Evolutionary conservation across 2,113 vertebrate genomes (phyloP).

Genomic region (Heliornis fulica): DNA sequence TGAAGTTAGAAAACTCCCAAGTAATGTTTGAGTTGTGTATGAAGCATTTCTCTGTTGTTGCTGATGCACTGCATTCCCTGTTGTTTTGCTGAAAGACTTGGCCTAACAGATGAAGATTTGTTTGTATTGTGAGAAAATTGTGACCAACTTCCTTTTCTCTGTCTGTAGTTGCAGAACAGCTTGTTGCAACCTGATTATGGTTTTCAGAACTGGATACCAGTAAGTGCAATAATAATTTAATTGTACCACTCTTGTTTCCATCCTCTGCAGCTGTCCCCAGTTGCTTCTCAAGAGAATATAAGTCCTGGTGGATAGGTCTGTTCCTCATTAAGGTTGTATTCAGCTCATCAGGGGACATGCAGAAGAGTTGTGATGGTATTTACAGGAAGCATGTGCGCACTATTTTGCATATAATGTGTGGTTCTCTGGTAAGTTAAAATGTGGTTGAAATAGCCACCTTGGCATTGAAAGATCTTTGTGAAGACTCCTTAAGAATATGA

Average conservation of each 20-base stretch:
- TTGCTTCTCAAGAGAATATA: background rate
- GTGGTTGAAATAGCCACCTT: background rate
- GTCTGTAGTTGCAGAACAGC: background rate
- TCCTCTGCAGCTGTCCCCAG: conserved; percentile 16
- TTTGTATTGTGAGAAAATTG: background rate
- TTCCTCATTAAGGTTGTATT: conserved; percentile 31
- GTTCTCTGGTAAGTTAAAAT: background rate
- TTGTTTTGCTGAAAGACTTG: background rate
- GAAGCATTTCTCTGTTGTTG: background rate
- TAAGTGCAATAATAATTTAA: background rate
- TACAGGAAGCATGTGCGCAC: background rate
- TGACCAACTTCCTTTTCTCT: background rate
- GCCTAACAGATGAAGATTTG: background rate
- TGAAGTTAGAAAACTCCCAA: background rate
- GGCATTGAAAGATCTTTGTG: background rate
- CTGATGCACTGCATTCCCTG: background rate
- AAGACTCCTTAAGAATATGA: background rate
- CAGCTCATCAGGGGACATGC: background rate
- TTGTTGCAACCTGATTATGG: background rate
- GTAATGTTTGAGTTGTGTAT: fast-evolving
- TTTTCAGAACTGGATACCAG: background rate
- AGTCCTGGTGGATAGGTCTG: background rate
- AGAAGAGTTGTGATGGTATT: background rate
- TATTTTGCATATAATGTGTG: background rate
- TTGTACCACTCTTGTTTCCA: background rate